Evolutionary conservation across 2,888 invertebrate genomes (phyloP).

Genomic region (Carpatolechia fugitivella): DNA sequence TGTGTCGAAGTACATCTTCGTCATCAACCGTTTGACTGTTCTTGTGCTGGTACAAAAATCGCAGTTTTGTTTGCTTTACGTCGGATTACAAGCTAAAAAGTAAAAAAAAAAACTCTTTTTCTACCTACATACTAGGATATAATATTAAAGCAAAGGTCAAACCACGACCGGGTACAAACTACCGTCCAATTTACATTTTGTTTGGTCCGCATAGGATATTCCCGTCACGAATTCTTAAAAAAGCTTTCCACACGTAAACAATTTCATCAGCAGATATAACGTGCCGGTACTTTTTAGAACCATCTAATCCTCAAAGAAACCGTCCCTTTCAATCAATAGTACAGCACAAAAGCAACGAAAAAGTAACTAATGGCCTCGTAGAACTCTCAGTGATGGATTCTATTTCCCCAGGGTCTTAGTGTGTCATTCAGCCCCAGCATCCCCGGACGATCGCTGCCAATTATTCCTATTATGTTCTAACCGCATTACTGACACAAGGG

Average conservation of each 20-base stretch:
- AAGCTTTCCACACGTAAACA: constrained; percentile 7
- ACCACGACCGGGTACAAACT: neutral
- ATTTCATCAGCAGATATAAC: constrained; percentile 9
- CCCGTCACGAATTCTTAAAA: constrained; percentile 4
- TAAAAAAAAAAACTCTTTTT: too few species aligned
- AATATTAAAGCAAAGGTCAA: constrained; percentile 5
- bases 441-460: constrained; percentile 37
- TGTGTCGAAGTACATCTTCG: too few species aligned
- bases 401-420: constrained; percentile 34
- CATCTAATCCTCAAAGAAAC: constrained; percentile 20
- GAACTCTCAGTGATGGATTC: constrained; percentile 47
- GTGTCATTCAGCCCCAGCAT: constrained; percentile 45
- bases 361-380: constrained; percentile 37
- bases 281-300: constrained; percentile 9
- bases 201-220: neutral
- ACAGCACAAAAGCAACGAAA: constrained; percentile 37
- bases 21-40: too few species aligned
- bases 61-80: neutral
- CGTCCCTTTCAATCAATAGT: constrained; percentile 38
- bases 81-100: neutral
- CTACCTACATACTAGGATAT: neutral
- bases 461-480: constrained; percentile 28
- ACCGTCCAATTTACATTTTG: constrained; percentile 2
- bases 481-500: constrained; percentile 19
- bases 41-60: too few species aligned